Evolutionary conservation across 2,888 invertebrate species (phyloP).

Genomic region (Pecten maximus): DNA sequence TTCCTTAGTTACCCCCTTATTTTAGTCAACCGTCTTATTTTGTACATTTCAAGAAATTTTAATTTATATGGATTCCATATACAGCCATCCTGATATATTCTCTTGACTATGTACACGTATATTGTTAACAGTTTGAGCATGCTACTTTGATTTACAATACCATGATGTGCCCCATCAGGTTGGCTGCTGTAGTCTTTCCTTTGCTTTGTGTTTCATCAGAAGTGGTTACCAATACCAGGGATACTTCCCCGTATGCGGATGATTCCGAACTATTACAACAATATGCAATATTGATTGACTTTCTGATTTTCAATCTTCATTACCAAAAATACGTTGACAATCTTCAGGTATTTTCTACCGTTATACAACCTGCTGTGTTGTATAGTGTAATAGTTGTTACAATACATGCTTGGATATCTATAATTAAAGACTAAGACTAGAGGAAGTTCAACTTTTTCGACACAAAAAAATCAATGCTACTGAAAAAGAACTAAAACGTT

Average conservation of each 20-base stretch:
- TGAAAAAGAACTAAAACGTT: too few relatives aligned
- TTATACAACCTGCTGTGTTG: too few relatives aligned
- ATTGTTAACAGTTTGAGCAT: background rate
- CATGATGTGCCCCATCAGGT: conserved; percentile 19
- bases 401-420: too few relatives aligned
- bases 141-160: background rate
- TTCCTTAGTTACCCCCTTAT: background rate
- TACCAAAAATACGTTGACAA: background rate
- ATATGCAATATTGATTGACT: background rate
- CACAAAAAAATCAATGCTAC: too few relatives aligned
- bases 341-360: too few relatives aligned
- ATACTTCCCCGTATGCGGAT: background rate
- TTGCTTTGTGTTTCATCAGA: conserved; percentile 2
- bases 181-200: background rate
- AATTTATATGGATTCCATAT: conserved; percentile 1
- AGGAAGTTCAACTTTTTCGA: too few relatives aligned
- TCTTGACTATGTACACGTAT: background rate
- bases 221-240: background rate
- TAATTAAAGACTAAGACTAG: too few relatives aligned
- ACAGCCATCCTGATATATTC: conserved; percentile 16
- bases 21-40: conserved; percentile 27
- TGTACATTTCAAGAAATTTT: conserved; percentile 9
- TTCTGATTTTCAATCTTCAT: background rate
- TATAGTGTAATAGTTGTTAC: too few relatives aligned
- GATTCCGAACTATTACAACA: background rate